These are phyloP conservation scores for Alloscopus bannaensis DNA, from an alignment of 2,888 invertebrate species.

Conservation along the genomic window DNA sequence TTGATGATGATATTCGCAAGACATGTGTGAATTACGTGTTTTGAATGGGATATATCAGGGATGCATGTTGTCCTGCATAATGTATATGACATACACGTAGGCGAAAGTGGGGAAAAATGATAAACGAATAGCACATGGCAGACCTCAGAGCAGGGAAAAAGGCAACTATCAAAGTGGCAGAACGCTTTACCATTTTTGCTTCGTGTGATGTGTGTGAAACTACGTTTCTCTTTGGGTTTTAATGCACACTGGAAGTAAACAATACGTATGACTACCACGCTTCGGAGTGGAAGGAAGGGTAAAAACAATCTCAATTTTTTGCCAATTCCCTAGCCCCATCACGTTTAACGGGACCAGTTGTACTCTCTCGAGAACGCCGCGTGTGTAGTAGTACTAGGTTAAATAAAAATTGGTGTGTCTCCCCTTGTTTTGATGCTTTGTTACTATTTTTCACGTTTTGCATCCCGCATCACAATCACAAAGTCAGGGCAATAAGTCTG, in stretches of 20 bases:
- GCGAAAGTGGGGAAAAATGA: conserved; percentile 31
- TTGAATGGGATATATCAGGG: conserved; percentile 40
- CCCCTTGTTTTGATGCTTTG: background rate
- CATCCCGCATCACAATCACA: conserved; percentile 11
- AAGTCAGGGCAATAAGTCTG: background rate
- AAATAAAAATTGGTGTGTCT: conserved; percentile 1
- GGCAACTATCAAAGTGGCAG: too few species aligned
- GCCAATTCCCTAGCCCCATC: conserved; percentile 39
- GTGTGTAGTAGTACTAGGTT: background rate
- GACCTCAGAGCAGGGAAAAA: too few species aligned
- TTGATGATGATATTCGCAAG: conserved; percentile 29
- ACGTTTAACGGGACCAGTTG: conserved; percentile 37
- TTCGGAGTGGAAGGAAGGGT: too few species aligned
- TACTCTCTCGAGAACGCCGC: background rate
- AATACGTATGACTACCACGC: background rate
- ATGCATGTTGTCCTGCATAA: too few species aligned
- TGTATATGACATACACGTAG: conserved; percentile 1
- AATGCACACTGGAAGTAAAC: conserved; percentile 1
- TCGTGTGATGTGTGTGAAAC: background rate
- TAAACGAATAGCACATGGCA: too few species aligned
- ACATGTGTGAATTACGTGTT: conserved; percentile 58
- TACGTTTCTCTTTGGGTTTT: background rate
- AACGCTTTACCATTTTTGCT: conserved; percentile 19
- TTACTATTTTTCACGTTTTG: conserved; percentile 34
- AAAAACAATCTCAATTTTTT: conserved; percentile 36